These are phyloP conservation scores for Synchiropus splendidus DNA, from an alignment of 2,113 vertebrate genomes.

Conservation along the genomic window DNA sequence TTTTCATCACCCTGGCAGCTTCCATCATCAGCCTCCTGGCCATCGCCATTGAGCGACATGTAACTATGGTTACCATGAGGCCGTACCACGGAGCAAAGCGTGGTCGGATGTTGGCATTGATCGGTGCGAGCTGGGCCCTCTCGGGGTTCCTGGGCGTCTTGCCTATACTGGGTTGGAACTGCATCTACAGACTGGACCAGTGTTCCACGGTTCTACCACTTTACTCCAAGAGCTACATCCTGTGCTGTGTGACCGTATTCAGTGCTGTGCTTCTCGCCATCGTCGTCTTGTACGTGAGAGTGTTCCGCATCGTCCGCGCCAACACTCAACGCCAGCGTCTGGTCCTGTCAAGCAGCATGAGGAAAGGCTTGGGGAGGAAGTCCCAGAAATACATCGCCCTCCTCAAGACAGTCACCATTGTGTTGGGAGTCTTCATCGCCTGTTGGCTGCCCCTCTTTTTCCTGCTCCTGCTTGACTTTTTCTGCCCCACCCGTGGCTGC, in stretches of 20 bases:
- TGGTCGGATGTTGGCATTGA: slow-evolving; percentile 70
- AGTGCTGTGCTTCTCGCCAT: slow-evolving; percentile 71
- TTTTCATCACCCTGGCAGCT: slow-evolving; percentile 80
- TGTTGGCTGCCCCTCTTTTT: slow-evolving; percentile 86
- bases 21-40: slow-evolving; percentile 81
- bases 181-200: slow-evolving; percentile 63
- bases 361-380: slow-evolving; percentile 50
- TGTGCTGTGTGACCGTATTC: slow-evolving; percentile 76
- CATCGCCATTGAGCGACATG: slow-evolving; percentile 80
- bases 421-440: slow-evolving; percentile 76
- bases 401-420: slow-evolving; percentile 79
- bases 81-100: slow-evolving; percentile 66
- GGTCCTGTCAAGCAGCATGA: slow-evolving; percentile 32
- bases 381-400: slow-evolving; percentile 74
- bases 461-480: slow-evolving; percentile 77
- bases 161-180: slow-evolving; percentile 85
- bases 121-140: slow-evolving; percentile 72
- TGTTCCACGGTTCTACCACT: slow-evolving; percentile 84
- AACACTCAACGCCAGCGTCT: slow-evolving; percentile 62
- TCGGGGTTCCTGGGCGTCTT: slow-evolving; percentile 73
- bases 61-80: slow-evolving; percentile 79
- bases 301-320: slow-evolving; percentile 79
- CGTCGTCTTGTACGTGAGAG: slow-evolving; percentile 72
- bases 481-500: slow-evolving; percentile 62
- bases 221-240: slow-evolving; percentile 79